Conservation (phyloP, 2,888 invertebrate genomes). For the Spilarctia lutea region DNA sequence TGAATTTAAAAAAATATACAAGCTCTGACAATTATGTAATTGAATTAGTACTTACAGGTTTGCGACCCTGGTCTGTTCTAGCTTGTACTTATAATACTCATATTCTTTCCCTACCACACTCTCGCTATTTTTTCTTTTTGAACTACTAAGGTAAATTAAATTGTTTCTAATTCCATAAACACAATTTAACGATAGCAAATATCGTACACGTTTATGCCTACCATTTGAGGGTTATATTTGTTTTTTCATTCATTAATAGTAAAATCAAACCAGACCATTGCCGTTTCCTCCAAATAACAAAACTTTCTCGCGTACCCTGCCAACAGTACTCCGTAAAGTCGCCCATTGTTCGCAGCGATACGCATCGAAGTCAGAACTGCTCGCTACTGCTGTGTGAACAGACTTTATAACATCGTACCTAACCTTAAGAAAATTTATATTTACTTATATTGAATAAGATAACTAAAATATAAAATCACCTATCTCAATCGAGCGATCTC, state of each 20-base stretch:
- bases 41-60: neutral
- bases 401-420: slow-evolving; percentile 50
- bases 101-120: neutral
- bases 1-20: neutral
- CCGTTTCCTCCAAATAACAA: neutral
- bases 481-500: neutral
- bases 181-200: too few species aligned
- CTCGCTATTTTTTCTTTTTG: too few species aligned
- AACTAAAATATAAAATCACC: neutral
- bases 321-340: slow-evolving; percentile 55
- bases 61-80: neutral
- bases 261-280: neutral
- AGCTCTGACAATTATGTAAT: too few species aligned
- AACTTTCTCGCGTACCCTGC: slow-evolving; percentile 50
- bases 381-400: slow-evolving; percentile 56
- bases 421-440: slow-evolving; percentile 6
- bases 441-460: too few species aligned
- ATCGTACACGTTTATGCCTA: too few species aligned
- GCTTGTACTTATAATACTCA: neutral
- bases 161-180: too few species aligned
- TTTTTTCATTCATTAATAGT: neutral
- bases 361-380: slow-evolving; percentile 64
- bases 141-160: too few species aligned
- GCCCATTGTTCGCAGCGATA: slow-evolving; percentile 69
- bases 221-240: too few species aligned